Percentiles rank a stretch among this genome's conserved stretches.
Conservation (phyloP, 2,888 invertebrate species). For the Mesorhabditis sp. region DNA sequence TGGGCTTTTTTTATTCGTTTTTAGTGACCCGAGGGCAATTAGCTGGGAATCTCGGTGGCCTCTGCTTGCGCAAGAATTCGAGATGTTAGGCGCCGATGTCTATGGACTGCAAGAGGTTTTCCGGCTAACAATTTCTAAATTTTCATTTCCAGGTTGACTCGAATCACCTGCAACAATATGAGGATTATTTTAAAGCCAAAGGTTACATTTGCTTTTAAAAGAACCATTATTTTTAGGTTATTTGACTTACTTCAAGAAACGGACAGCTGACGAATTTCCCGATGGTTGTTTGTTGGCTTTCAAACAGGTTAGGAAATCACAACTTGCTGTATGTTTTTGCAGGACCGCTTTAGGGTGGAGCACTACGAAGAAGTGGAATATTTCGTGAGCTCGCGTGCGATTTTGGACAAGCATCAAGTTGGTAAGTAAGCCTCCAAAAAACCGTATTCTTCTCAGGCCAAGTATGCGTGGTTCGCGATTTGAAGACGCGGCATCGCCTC, state of each 20-base stretch:
- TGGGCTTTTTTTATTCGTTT: neutral
- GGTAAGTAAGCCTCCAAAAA: conserved; percentile 16
- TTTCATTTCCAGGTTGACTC: neutral
- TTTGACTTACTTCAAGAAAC: neutral
- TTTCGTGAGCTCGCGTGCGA: conserved; percentile 58
- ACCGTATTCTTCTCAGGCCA: conserved; percentile 24
- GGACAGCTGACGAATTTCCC: neutral
- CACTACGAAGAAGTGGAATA: conserved; percentile 73
- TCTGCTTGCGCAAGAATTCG: conserved; percentile 32
- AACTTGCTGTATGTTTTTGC: neutral
- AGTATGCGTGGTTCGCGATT: conserved; percentile 29
- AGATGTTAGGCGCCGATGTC: conserved; percentile 40
- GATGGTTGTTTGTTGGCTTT: conserved; percentile 4
- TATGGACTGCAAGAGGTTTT: conserved; percentile 53
- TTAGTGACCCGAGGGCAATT: conserved; percentile 12
- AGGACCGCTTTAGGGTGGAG: conserved; percentile 67
- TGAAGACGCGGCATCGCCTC: conserved; percentile 58
- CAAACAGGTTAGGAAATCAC: neutral
- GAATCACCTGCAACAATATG: neutral
- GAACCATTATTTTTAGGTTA: neutral
- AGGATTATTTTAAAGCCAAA: neutral
- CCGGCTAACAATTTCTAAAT: neutral
- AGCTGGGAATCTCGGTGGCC: conserved; percentile 39
- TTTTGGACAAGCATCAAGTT: conserved; percentile 36
- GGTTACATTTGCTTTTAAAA: neutral